Percentiles rank a stretch among this genome's conserved stretches.
These are phyloP conservation scores for Microtus agrestis DNA, from an alignment of 2,797 vertebrate species.

Conservation along the genomic window DNA sequence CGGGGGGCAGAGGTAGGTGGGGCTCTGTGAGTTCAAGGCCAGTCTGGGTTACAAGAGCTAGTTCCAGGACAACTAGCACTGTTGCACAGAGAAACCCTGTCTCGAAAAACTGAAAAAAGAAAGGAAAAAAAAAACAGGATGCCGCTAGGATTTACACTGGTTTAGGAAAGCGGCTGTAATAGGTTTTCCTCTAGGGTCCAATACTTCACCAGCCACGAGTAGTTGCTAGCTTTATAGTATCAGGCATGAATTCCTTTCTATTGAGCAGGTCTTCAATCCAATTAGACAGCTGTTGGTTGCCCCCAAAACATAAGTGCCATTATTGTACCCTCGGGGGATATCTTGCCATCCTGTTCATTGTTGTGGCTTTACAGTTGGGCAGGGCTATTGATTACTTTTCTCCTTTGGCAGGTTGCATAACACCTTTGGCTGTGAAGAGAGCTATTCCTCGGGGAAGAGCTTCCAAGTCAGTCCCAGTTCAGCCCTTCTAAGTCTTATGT, in stretches of 20 bases:
- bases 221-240: background rate
- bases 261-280: background rate
- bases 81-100: too few species aligned
- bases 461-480: background rate
- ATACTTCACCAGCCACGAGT: background rate
- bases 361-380: background rate
- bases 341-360: background rate
- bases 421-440: background rate
- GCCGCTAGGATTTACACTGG: background rate
- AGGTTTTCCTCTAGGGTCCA: background rate
- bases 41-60: too few species aligned
- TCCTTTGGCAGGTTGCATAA: background rate
- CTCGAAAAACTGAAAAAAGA: too few species aligned
- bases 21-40: too few species aligned
- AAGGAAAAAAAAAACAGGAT: background rate
- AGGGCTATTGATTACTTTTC: background rate
- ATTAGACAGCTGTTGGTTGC: background rate
- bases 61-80: too few species aligned
- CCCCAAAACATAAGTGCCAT: background rate
- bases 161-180: too few species aligned
- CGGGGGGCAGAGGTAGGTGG: too few species aligned
- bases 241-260: background rate
- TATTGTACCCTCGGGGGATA: background rate
- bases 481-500: background rate
- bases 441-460: background rate